Conservation (phyloP, 2,113 vertebrate genomes). For the Prunella fulvescens region DNA sequence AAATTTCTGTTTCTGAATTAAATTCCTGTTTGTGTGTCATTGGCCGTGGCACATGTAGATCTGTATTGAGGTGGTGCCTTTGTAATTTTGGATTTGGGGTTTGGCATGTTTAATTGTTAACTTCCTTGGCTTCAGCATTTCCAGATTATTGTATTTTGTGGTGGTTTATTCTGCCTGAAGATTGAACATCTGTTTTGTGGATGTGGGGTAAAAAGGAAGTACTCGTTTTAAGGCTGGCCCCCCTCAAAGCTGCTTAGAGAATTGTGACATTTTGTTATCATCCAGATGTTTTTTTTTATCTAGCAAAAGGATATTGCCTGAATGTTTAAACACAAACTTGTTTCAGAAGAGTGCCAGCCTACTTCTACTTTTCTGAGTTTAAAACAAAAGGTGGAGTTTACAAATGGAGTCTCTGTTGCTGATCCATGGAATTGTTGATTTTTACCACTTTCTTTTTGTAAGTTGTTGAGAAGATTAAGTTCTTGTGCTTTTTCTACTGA, state of each 20-base stretch:
- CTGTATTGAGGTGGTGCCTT: constrained; percentile 3
- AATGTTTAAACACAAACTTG: background rate
- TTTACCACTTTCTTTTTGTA: background rate
- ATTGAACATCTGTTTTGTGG: constrained; percentile 27
- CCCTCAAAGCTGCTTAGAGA: background rate
- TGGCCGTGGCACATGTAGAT: background rate
- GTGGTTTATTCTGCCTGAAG: constrained; percentile 46
- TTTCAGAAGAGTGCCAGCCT: background rate
- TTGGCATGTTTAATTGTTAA: constrained; percentile 42
- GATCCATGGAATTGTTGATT: background rate
- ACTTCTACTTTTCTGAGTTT: background rate
- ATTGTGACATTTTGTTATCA: constrained; percentile 27
- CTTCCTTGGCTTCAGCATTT: constrained; percentile 18
- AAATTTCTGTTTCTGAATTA: constrained; percentile 31
- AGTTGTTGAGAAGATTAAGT: background rate
- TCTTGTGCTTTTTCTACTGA: background rate
- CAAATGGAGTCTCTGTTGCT: background rate
- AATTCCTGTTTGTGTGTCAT: background rate
- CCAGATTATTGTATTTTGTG: constrained; percentile 41
- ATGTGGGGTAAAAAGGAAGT: background rate
- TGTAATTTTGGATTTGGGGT: constrained; percentile 27
- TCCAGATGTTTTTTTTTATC: background rate
- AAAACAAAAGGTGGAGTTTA: background rate
- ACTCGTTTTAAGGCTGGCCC: background rate
- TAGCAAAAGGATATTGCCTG: background rate